Evolutionary conservation across 2,797 vertebrate species (phyloP), one percentile per base, ranked within the genome.

Genomic region (Alca torda): DNA sequence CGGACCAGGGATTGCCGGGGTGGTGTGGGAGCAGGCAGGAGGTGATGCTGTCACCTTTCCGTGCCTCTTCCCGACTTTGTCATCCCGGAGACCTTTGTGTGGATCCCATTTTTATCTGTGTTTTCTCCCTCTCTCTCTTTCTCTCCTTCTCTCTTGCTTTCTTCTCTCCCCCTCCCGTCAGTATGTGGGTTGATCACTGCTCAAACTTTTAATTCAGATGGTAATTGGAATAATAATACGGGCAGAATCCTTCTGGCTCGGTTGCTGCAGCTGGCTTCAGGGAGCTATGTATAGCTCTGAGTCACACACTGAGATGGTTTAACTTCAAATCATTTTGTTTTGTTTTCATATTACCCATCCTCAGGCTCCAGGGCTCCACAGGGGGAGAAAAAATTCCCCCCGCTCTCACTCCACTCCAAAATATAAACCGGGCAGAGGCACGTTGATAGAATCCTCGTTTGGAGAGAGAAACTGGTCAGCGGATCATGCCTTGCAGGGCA

Each of bases 181-280:
- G 95, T 96, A 98, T 98, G 97, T 98, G 98, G 98, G 98, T 89
- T 98, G 98, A 98, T 98, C 97, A 92, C 97, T 97, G 98, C 97
- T 98, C 98, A 98, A 98, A 98, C 98, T 98, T 98, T 98, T 98
- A 98, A 98, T 98, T 98, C 98, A 98, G 98, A 98, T 98, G 98
- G 98, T 98, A 98, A 98, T 98, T 98, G 98, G 97, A 98, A 98
- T 98, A 98, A 98, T 98, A 98, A 98, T 97, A 98, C 95, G 97
- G 98, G 98, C 98, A 97, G 97, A 98, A 98, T 98, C 97, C 98
- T 98, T 98, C 98, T 98, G 97, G 98, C 95, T 98, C 98, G 97
- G 96, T 98, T 98, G 97, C 97, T 96, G 98, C 98, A 98, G 98
- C 98, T 98, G 98, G 98, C 93, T 96, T 97, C 96, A 91, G 96